Percentiles rank a stretch among this genome's conserved stretches.
Conservation (phyloP, 2,113 vertebrate species). For the Oceanites oceanicus region DNA sequence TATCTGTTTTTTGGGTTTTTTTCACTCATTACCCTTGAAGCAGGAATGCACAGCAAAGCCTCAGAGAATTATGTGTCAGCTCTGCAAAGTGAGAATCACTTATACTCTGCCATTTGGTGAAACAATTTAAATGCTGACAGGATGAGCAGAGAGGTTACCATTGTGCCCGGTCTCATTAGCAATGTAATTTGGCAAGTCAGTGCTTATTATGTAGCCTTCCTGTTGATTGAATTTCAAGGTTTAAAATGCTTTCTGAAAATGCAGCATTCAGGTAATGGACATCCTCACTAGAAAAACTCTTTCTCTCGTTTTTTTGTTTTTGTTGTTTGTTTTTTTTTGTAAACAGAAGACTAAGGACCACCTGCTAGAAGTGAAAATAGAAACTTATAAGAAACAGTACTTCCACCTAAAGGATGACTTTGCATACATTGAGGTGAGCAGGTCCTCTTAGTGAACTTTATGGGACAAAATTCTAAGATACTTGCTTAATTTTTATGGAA, state of each 20-base stretch:
- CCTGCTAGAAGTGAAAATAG: conserved; percentile 89
- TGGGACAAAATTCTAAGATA: not conserved
- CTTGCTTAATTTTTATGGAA: not conserved
- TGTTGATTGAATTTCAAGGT: not conserved
- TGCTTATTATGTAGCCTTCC: not conserved
- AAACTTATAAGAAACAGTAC: conserved; percentile 86
- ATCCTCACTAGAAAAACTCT: not conserved
- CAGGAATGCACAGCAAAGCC: not conserved
- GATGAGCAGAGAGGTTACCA: not conserved
- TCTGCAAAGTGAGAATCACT: not conserved
- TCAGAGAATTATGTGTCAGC: not conserved
- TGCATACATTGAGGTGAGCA: conserved; percentile 84
- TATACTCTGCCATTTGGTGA: not conserved
- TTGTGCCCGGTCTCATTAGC: not conserved
- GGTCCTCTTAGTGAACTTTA: not conserved
- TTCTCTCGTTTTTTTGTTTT: not conserved
- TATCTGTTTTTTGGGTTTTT: not conserved
- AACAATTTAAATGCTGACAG: not conserved
- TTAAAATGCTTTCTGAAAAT: not conserved
- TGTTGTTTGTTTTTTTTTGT: not conserved
- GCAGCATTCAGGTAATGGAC: not conserved
- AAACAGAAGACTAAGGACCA: conserved; percentile 81
- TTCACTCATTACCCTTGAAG: not conserved
- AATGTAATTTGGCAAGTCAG: not conserved
- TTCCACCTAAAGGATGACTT: conserved; percentile 91